phyloP scores from a whole-genome alignment of 2,113 vertebrate genomes.

The Alosa alosa region DNA sequence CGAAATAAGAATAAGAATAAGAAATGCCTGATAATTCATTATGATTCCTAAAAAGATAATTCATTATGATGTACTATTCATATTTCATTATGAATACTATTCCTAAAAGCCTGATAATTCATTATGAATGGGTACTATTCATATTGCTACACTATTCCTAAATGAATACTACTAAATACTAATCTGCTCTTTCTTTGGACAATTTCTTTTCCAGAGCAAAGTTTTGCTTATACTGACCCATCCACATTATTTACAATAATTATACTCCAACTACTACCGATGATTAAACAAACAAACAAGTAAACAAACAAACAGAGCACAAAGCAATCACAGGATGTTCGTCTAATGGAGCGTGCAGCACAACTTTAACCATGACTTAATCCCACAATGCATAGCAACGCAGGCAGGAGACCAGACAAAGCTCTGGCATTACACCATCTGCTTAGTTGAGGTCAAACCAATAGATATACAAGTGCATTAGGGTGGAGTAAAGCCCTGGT shows the following conservation, averaged over 20 bases:
- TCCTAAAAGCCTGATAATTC: not conserved
- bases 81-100: too few relatives aligned
- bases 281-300: conserved; percentile 7
- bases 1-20: too few relatives aligned
- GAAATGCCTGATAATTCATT: not conserved
- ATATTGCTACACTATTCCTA: not conserved
- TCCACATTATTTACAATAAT: not conserved
- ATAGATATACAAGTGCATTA: conserved; percentile 47
- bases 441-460: conserved; percentile 58
- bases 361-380: not conserved
- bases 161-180: not conserved
- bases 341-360: conserved; percentile 1
- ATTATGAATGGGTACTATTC: not conserved
- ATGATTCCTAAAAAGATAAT: not conserved
- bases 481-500: conserved; percentile 54
- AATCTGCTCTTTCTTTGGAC: not conserved
- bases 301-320: not conserved
- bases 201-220: not conserved
- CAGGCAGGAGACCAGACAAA: not conserved
- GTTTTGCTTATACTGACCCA: not conserved
- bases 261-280: not conserved
- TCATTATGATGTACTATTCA: not conserved
- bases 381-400: conserved; percentile 17
- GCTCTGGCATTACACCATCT: conserved; percentile 53
- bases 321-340: not conserved